Conservation (phyloP, 1,140 invertebrate species). For the Drosophila dunni region DNA sequence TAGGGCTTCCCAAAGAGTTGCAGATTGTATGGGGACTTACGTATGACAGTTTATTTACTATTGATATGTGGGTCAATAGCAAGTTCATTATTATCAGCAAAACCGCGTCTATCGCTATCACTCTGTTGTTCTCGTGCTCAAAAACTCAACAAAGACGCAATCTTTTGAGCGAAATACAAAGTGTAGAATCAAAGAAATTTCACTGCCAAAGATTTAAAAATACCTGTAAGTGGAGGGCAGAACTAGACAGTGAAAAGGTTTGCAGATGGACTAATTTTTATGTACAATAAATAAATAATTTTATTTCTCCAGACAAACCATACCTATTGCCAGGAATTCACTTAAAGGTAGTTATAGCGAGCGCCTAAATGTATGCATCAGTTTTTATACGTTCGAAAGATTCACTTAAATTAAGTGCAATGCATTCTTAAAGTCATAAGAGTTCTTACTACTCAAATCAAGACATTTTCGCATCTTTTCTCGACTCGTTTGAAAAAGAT, state of each 20-base stretch:
- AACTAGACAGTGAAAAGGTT: too few species aligned
- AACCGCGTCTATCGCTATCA: neutral
- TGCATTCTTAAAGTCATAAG: too few species aligned
- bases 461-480: neutral
- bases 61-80: conserved; percentile 43
- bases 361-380: too few species aligned
- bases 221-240: too few species aligned
- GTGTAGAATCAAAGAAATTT: neutral
- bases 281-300: too few species aligned
- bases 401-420: too few species aligned
- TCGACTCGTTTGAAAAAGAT: neutral
- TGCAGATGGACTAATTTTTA: too few species aligned
- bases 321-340: too few species aligned
- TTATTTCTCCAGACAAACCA: too few species aligned
- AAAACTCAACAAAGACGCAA: neutral
- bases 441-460: too few species aligned
- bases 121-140: neutral
- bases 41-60: conserved; percentile 1
- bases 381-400: too few species aligned
- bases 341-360: too few species aligned
- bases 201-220: neutral
- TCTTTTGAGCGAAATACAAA: neutral
- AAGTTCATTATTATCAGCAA: conserved; percentile 28
- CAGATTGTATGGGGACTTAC: neutral
- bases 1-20: neutral